These are phyloP conservation scores for Telmatochromis sp. DNA, from an alignment of 2,113 vertebrate species.

Conservation along the genomic window DNA sequence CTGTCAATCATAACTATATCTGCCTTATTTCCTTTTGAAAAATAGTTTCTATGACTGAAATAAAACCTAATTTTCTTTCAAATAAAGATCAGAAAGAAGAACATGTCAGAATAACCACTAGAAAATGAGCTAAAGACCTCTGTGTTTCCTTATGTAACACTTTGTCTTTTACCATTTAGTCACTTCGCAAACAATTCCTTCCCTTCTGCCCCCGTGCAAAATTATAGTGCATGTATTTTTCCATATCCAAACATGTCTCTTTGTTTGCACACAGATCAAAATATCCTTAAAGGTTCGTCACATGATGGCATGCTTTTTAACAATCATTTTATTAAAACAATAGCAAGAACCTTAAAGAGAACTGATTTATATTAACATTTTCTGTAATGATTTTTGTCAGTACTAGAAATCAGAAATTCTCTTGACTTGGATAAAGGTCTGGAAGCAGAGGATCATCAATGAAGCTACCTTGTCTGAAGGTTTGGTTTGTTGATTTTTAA, in stretches of 20 bases:
- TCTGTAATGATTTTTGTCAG: neutral
- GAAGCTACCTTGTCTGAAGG: neutral
- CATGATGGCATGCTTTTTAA: neutral
- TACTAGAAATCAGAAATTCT: neutral
- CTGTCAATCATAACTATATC: neutral
- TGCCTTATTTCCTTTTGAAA: neutral
- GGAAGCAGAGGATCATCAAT: neutral
- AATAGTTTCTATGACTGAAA: neutral
- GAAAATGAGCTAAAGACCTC: neutral
- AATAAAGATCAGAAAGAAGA: neutral
- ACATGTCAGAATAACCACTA: neutral
- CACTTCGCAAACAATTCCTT: neutral
- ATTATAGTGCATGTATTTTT: neutral
- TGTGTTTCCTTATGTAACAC: neutral
- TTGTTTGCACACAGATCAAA: neutral
- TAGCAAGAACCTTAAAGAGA: neutral
- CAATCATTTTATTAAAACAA: neutral
- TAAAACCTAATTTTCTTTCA: accelerated
- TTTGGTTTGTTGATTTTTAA: neutral
- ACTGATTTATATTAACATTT: neutral
- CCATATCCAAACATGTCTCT: neutral
- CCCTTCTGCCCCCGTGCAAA: neutral
- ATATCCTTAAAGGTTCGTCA: neutral
- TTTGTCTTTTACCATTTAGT: neutral
- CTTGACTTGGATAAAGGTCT: neutral